These are phyloP conservation scores for Pentamera pediparva DNA, from an alignment of 53 echinoderm and acorn worm species.

Conservation along the genomic window DNA sequence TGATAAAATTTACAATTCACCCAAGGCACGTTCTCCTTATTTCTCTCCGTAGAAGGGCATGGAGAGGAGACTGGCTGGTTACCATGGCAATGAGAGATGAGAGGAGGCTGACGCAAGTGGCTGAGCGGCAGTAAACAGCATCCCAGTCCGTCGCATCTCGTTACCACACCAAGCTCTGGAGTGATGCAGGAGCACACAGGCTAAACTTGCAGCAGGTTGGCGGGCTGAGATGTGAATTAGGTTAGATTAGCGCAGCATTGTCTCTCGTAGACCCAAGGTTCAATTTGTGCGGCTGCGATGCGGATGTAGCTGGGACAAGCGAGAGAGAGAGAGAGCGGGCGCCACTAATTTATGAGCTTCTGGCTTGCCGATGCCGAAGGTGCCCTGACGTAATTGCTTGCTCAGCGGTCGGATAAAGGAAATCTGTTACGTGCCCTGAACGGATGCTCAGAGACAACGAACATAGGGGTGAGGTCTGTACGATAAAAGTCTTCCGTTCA, in stretches of 20 bases:
- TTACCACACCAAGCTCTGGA: background rate
- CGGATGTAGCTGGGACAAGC: constrained; percentile 1
- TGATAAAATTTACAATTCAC: constrained; percentile 26
- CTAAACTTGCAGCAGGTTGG: constrained; percentile 20
- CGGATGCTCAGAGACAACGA: background rate
- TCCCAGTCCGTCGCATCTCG: constrained; percentile 4
- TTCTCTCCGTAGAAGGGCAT: constrained; percentile 14
- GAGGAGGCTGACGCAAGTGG: constrained; percentile 30
- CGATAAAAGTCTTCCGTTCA: constrained; percentile 19
- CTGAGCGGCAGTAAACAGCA: background rate
- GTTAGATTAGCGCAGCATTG: constrained; percentile 30
- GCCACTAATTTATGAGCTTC: constrained; percentile 30
- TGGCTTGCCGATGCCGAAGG: constrained; percentile 9
- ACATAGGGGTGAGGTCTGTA: constrained; percentile 20
- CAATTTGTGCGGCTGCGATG: constrained; percentile 16
- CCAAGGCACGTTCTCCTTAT: background rate
- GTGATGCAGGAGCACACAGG: too few species aligned
- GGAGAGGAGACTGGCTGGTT: constrained; percentile 26
- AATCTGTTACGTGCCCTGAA: constrained; percentile 16
- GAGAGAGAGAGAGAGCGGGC: constrained; percentile 17
- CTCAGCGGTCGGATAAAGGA: constrained; percentile 5
- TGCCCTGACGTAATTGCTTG: constrained; percentile 27
- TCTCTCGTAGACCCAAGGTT: constrained; percentile 4
- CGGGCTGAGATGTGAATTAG: constrained; percentile 28
- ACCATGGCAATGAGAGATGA: constrained; percentile 18